A percentile compares a stretch with the other conserved stretches of the same genome.
Evolutionary conservation across 1,140 invertebrate genomes (phyloP).

Genomic region (Nymphalis io): DNA sequence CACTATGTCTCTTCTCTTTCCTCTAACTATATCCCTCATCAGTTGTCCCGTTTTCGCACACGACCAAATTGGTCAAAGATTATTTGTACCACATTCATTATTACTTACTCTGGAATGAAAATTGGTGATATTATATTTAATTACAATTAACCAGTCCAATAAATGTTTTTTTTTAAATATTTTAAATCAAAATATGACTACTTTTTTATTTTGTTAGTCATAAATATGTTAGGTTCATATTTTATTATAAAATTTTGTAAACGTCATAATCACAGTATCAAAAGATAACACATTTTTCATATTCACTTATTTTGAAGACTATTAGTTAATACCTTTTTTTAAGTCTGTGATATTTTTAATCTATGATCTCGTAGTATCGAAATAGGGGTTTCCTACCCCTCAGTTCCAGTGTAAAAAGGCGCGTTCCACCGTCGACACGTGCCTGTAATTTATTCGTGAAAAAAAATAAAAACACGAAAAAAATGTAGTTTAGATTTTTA

Average conservation of each 20-base stretch:
- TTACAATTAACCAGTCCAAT: no score
- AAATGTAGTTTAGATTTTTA: constrained; percentile 59
- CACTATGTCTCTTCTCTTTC: constrained; percentile 45
- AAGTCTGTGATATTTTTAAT: constrained; percentile 39
- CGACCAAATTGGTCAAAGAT: constrained; percentile 58
- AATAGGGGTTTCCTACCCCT: constrained; percentile 67
- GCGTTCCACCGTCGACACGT: constrained; percentile 42
- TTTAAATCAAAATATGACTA: no score
- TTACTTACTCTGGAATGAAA: not conserved
- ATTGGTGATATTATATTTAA: not conserved
- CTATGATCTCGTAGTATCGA: constrained; percentile 62
- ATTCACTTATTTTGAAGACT: no score
- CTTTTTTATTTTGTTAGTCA: no score
- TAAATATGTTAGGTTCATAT: no score
- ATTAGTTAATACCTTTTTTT: not conserved
- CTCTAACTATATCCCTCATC: constrained; percentile 23
- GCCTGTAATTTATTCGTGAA: constrained; percentile 17
- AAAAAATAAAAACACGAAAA: constrained; percentile 53
- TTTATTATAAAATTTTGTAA: no score
- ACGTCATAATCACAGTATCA: no score
- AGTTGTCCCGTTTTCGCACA: constrained; percentile 44
- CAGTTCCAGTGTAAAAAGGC: constrained; percentile 53
- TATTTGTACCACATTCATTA: constrained; percentile 33
- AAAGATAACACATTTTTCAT: no score
- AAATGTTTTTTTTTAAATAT: no score